phyloP scores from a whole-genome alignment of 2,113 vertebrate genomes.

The Microcebus jonahi region DNA sequence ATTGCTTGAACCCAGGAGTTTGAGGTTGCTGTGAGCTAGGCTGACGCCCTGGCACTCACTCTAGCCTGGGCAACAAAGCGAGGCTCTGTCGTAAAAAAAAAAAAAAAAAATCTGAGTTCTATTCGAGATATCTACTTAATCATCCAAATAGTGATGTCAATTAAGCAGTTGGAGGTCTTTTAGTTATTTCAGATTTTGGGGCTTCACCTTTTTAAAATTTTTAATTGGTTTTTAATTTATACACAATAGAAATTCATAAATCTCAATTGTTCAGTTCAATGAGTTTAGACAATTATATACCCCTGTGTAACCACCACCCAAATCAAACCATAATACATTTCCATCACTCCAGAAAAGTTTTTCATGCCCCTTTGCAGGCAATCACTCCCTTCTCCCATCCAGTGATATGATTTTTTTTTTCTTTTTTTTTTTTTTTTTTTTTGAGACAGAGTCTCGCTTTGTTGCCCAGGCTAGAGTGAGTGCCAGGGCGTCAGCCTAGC shows the following conservation, averaged over 20 bases:
- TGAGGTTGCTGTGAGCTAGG: too few species aligned
- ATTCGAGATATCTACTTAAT: not conserved
- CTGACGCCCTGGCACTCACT: too few species aligned
- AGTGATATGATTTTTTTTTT: not conserved
- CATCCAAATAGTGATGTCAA: not conserved
- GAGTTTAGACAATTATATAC: not conserved
- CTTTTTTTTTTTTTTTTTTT: not conserved
- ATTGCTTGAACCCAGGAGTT: too few species aligned
- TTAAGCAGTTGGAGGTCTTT: not conserved
- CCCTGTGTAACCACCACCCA: not conserved
- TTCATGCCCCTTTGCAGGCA: not conserved
- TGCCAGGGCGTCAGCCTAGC: too few species aligned
- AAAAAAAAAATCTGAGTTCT: not conserved
- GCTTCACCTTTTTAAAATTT: not conserved
- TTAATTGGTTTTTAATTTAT: conserved; percentile 19
- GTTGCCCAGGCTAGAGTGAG: too few species aligned
- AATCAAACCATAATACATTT: conserved; percentile 1
- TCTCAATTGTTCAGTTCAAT: not conserved
- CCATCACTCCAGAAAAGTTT: not conserved
- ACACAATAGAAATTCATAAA: not conserved
- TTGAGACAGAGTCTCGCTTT: too few species aligned
- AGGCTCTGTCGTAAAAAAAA: too few species aligned
- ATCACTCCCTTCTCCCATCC: not conserved
- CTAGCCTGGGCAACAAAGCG: too few species aligned
- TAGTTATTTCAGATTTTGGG: not conserved